Evolutionary conservation across 1,140 invertebrate genomes (phyloP).

Genomic region (Hylaeus volcanicus): DNA sequence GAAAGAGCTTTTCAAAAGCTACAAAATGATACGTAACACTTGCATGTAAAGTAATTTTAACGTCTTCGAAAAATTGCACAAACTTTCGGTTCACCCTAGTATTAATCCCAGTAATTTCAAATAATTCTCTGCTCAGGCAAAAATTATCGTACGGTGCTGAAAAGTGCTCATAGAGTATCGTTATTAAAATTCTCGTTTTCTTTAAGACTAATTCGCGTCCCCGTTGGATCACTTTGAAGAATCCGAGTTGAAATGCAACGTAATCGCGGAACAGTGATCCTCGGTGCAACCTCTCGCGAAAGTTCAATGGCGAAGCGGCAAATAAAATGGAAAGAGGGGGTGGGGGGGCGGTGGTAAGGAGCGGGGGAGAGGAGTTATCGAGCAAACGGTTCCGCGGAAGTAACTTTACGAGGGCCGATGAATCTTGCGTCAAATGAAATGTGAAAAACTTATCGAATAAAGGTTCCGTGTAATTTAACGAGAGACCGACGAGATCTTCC

Average conservation of each 20-base stretch:
- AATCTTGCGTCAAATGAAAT: conserved; percentile 43
- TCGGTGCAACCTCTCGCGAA: neutral
- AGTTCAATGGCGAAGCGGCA: neutral
- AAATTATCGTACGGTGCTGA: no score
- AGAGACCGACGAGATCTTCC: neutral
- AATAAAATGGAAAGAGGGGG: neutral
- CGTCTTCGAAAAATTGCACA: no score
- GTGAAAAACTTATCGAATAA: conserved; percentile 46
- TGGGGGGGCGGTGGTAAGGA: no score
- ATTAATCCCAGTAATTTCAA: no score
- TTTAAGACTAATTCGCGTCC: no score
- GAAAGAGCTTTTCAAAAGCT: no score
- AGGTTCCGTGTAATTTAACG: conserved; percentile 40
- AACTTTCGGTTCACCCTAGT: no score
- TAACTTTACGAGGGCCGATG: conserved; percentile 27
- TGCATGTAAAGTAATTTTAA: no score
- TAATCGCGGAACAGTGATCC: neutral
- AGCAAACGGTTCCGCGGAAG: neutral
- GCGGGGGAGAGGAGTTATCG: neutral
- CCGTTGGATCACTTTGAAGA: neutral
- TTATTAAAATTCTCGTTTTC: no score
- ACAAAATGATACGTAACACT: no score
- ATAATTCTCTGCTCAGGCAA: no score
- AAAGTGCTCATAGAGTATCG: no score
- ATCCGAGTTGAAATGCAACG: neutral